phyloP scores from a whole-genome alignment of 2,888 invertebrate species.

The Entomobrya multifasciata region DNA sequence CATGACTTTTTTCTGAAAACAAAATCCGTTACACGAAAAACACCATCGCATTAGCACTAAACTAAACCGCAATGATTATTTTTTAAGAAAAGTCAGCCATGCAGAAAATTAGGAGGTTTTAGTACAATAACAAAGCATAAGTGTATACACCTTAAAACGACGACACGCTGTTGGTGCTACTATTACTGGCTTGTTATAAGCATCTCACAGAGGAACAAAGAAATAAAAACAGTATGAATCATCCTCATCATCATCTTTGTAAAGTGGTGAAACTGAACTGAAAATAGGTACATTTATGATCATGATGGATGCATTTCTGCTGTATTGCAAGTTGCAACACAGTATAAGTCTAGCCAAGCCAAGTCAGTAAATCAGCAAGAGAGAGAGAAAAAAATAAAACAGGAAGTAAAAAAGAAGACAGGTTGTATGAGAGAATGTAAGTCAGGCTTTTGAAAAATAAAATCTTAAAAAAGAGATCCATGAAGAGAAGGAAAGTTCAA shows the following conservation, averaged over 20 bases:
- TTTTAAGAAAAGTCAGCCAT: not conserved
- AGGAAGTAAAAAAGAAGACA: conserved; percentile 32
- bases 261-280: conserved; percentile 22
- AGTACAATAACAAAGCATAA: not conserved
- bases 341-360: no score
- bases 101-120: conserved; percentile 39
- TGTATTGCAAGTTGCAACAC: no score
- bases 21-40: conserved; percentile 13
- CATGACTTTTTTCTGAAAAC: not conserved
- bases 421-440: no score
- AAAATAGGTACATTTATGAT: not conserved
- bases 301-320: no score
- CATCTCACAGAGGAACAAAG: no score
- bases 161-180: no score
- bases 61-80: conserved; percentile 8
- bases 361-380: no score
- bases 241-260: not conserved
- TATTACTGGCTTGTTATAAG: no score
- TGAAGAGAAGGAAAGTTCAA: not conserved
- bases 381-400: conserved; percentile 4
- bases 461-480: not conserved
- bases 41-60: no score
- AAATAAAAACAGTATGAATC: conserved; percentile 4
- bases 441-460: not conserved
- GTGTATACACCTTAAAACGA: no score